These are phyloP conservation scores for Syngnathus typhle DNA, from an alignment of 2,113 vertebrate genomes.

Conservation along the genomic window DNA sequence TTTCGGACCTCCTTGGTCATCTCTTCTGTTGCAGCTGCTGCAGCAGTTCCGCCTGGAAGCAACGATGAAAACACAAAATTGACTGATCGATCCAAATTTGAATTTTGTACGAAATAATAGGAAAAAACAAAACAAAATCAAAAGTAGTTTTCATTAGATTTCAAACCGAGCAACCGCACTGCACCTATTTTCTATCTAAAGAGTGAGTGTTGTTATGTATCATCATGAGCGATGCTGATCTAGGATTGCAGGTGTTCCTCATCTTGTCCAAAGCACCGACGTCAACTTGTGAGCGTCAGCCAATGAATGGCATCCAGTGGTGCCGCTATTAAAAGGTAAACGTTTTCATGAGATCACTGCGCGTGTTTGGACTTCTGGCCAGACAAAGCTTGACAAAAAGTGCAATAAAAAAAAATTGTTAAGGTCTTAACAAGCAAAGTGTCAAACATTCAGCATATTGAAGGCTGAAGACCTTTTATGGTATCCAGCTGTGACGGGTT, in stretches of 20 bases:
- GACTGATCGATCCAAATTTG: not conserved
- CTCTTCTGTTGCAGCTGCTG: slow-evolving; percentile 20
- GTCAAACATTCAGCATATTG: slow-evolving; percentile 12
- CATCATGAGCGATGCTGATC: not conserved
- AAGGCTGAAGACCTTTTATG: slow-evolving; percentile 26
- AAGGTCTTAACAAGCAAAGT: slow-evolving; percentile 26
- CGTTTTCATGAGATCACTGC: not conserved
- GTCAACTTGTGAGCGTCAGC: not conserved
- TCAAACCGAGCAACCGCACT: not conserved
- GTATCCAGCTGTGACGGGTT: slow-evolving; percentile 12
- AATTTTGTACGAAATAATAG: not conserved
- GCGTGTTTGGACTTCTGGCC: not conserved
- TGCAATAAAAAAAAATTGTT: slow-evolving; percentile 4
- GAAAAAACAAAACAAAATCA: not conserved
- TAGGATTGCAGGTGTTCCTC: not conserved
- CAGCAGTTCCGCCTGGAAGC: slow-evolving; percentile 72
- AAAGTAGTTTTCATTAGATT: no score
- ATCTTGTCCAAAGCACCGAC: not conserved
- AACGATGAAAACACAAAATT: not conserved
- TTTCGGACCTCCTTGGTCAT: slow-evolving; percentile 78
- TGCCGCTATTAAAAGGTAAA: not conserved
- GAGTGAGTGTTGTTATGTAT: not conserved
- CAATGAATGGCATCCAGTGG: not conserved
- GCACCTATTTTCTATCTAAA: not conserved
- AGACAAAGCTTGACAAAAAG: slow-evolving; percentile 2